phyloP scores from a whole-genome alignment of 2,797 vertebrate genomes.

The Enteromius afrohamiltoni region DNA sequence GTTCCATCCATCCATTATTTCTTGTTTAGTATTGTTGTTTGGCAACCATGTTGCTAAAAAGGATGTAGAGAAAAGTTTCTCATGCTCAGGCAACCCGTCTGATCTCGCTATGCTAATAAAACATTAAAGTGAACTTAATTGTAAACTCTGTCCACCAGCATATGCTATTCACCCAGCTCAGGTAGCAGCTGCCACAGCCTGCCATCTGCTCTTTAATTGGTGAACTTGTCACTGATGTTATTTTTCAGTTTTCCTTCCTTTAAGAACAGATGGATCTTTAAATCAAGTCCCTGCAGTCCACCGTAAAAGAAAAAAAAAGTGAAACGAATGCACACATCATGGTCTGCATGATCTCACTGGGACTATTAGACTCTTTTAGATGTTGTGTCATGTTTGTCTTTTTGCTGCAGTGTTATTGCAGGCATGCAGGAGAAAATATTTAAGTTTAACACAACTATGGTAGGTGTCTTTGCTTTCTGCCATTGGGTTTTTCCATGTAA shows the following conservation, averaged over 20 bases:
- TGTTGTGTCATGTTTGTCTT: slow-evolving; percentile 34
- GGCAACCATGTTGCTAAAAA: neutral
- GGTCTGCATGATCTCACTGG: slow-evolving; percentile 37
- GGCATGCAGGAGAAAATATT: neutral
- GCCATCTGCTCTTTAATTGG: slow-evolving; percentile 61
- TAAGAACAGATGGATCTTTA: slow-evolving; percentile 63
- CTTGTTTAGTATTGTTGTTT: neutral
- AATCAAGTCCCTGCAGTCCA: slow-evolving; percentile 46
- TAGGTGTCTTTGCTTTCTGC: slow-evolving; percentile 34
- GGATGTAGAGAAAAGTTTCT: neutral
- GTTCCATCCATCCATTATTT: neutral
- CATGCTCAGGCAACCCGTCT: neutral
- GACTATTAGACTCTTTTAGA: slow-evolving; percentile 26
- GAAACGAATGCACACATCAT: slow-evolving; percentile 35
- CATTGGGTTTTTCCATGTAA: neutral
- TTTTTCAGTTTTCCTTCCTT: slow-evolving; percentile 53
- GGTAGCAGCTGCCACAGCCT: slow-evolving; percentile 51
- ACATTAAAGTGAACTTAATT: slow-evolving; percentile 50
- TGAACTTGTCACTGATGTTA: slow-evolving; percentile 56
- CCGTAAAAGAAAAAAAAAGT: slow-evolving; percentile 11
- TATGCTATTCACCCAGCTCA: slow-evolving; percentile 55
- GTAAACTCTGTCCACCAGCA: slow-evolving; percentile 51
- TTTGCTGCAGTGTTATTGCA: slow-evolving; percentile 3
- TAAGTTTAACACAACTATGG: neutral
- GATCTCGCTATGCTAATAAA: slow-evolving; percentile 43